phyloP scores from a whole-genome alignment of 2,888 invertebrate genomes.

The Cephonodes hylas region DNA sequence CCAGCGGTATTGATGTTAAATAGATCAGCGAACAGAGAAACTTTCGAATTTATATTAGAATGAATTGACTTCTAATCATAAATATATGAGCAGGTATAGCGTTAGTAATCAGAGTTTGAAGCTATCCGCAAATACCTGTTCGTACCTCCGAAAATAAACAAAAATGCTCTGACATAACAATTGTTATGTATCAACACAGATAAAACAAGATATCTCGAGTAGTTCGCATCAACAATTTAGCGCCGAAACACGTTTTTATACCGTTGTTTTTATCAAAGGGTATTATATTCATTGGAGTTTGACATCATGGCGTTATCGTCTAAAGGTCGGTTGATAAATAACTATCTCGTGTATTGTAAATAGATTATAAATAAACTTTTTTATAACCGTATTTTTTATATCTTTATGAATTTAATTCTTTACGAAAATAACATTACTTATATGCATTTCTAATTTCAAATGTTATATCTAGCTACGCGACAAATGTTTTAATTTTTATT shows the following conservation, averaged over 20 bases:
- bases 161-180: neutral
- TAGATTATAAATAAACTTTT: neutral
- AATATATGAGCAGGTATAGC: too few relatives aligned
- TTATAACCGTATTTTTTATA: too few relatives aligned
- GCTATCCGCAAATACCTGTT: neutral
- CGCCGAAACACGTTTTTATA: neutral
- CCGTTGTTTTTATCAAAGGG: neutral
- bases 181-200: neutral
- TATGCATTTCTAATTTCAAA: too few relatives aligned
- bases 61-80: too few relatives aligned
- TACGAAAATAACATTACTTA: too few relatives aligned
- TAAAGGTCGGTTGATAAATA: slow-evolving; percentile 12
- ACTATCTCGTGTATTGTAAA: neutral
- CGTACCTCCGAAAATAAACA: neutral
- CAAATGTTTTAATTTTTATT: neutral
- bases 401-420: too few relatives aligned
- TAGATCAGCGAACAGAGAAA: too few relatives aligned
- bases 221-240: neutral
- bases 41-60: too few relatives aligned
- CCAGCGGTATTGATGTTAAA: too few relatives aligned
- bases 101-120: too few relatives aligned
- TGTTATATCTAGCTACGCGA: too few relatives aligned
- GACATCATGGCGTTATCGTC: slow-evolving; percentile 5
- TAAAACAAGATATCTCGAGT: slow-evolving; percentile 1
- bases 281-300: neutral